Percentiles rank a stretch among this genome's conserved stretches.
These are phyloP conservation scores for Chamaetylas fuelleborni DNA, from an alignment of 2,113 vertebrate species.

Conservation along the genomic window DNA sequence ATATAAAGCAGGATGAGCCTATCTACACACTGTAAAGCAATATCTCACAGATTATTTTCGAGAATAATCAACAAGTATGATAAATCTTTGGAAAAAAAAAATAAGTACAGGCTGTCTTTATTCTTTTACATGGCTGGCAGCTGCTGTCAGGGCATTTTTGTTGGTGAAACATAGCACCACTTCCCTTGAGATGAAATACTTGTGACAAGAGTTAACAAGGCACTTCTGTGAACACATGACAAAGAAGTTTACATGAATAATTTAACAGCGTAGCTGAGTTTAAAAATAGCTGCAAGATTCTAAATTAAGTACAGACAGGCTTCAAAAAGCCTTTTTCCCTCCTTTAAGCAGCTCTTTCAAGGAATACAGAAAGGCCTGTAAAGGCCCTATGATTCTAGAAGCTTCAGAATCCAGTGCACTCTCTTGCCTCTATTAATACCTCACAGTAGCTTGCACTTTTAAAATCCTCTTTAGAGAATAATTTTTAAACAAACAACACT, in stretches of 20 bases:
- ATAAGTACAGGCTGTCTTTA: background rate
- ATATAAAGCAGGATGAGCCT: background rate
- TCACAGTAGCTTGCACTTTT: background rate
- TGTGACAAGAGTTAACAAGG: background rate
- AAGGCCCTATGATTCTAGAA: background rate
- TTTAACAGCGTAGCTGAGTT: background rate
- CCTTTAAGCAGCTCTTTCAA: background rate
- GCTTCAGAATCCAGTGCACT: background rate
- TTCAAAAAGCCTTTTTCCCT: background rate
- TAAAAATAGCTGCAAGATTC: constrained; percentile 1
- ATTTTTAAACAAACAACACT: constrained; percentile 36
- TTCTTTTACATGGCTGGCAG: background rate
- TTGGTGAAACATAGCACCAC: background rate
- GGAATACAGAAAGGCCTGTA: background rate
- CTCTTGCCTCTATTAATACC: background rate
- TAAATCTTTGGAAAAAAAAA: background rate
- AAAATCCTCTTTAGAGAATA: background rate
- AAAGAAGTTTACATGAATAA: background rate
- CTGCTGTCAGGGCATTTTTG: background rate
- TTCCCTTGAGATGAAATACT: background rate
- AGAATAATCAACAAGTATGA: background rate
- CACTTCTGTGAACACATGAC: background rate
- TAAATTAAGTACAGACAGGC: background rate
- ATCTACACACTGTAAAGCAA: background rate
- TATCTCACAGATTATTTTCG: background rate